Conservation (phyloP, 2,888 invertebrate species). For the Metopia argyrocephala region DNA sequence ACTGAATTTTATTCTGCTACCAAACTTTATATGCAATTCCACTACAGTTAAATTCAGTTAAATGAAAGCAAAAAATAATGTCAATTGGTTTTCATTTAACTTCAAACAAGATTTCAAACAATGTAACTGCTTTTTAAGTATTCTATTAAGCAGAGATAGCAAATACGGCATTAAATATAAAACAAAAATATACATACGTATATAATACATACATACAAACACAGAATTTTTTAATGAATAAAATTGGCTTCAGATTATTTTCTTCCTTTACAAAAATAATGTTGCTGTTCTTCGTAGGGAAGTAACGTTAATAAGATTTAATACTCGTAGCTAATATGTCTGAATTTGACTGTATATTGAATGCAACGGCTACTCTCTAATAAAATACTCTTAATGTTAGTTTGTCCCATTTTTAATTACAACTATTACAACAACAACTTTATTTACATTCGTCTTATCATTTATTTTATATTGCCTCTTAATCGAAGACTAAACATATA, state of each 20-base stretch:
- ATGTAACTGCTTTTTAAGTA: no score
- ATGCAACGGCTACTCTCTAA: constrained; percentile 51
- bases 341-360: no score
- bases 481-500: constrained; percentile 23
- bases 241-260: not conserved
- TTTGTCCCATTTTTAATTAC: constrained; percentile 19
- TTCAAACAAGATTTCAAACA: no score
- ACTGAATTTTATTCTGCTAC: not conserved
- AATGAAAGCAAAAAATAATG: no score
- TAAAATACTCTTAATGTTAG: constrained; percentile 27
- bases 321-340: no score
- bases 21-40: not conserved
- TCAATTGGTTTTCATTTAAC: no score
- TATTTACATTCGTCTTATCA: constrained; percentile 44
- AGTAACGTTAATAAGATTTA: no score
- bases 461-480: constrained; percentile 25
- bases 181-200: no score
- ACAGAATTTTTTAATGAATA: not conserved
- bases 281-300: constrained; percentile 14
- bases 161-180: no score
- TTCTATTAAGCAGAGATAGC: no score
- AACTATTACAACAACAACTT: not conserved
- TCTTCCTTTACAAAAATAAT: constrained; percentile 6
- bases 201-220: no score
- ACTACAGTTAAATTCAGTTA: not conserved